Conservation (phyloP, 2,113 vertebrate genomes). For the Vanacampus margaritifer region DNA sequence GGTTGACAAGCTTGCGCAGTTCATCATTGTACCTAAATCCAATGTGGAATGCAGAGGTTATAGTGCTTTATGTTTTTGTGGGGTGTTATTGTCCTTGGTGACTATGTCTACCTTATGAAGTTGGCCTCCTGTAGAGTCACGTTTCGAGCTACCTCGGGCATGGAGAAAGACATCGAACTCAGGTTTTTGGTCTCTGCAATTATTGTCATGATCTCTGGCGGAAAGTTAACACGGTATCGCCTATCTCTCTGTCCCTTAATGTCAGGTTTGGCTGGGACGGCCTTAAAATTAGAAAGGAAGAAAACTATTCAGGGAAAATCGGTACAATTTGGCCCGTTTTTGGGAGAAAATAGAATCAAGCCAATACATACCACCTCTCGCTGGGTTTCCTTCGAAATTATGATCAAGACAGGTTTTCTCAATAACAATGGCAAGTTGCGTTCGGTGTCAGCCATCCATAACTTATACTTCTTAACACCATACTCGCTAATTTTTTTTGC, state of each 20-base stretch:
- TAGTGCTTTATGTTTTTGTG: not conserved
- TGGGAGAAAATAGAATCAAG: not conserved
- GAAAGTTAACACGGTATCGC: conserved; percentile 11
- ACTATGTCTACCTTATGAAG: conserved; percentile 5
- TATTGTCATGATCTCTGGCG: conserved; percentile 1
- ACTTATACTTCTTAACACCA: conserved; percentile 71
- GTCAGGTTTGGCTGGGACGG: conserved; percentile 17
- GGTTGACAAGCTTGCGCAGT: not conserved
- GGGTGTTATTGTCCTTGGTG: not conserved
- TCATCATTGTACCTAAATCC: conserved; percentile 6
- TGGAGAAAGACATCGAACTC: conserved; percentile 4
- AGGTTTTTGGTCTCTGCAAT: conserved; percentile 7
- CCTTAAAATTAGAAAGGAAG: conserved; percentile 12
- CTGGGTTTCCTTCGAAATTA: conserved; percentile 14
- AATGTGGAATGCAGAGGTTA: not conserved
- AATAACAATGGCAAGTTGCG: conserved; percentile 70
- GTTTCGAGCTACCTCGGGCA: conserved; percentile 7
- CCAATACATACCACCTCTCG: conserved; percentile 48
- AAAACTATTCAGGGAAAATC: not conserved
- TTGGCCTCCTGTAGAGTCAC: conserved; percentile 6
- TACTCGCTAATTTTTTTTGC: conserved; percentile 76
- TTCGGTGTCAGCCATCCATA: conserved; percentile 72
- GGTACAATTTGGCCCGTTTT: not conserved
- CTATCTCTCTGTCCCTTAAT: not conserved
- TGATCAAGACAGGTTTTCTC: conserved; percentile 76